Base-by-base conservation (phyloP, 2,113 vertebrate genomes). In the Paedocypris sp. region DNA sequence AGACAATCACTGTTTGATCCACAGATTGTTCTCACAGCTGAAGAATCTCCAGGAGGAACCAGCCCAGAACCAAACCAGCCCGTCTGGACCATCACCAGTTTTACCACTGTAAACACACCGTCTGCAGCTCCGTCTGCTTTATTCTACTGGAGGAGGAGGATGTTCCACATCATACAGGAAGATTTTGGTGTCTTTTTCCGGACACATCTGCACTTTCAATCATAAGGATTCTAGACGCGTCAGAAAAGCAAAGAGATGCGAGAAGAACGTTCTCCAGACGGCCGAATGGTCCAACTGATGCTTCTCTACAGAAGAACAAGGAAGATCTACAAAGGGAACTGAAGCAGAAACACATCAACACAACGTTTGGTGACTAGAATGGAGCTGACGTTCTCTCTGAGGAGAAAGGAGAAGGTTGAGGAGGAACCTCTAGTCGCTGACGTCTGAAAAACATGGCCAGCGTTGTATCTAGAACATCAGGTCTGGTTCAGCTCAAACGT, bases 401-500 rank as follows among this genome's bases (percentile, higher is more conserved):
- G 26, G 43, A 58, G 39, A 4, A 32, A 58, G 19, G 16, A 58
- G 3, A 58, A 43, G 15, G 54, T 32, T 3, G 16, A 16, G 1
- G n/a, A 43, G 32, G 39, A 58, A 22, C 23, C 38, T 43, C 39
- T 43, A 12, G 54, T 43, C 3, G 9, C 39, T 43, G 54, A 58
- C 20, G 18, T 43, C 13, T 15, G 28, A 18, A 48, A 18, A 16
- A 6, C n/a, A 60, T 67, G 48, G 48, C 57, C 64, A 26, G 57
- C 39, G 12, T 32, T 67, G 11, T 53, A 57, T 32, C 12, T 57
- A 38, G 15, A 57, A 31, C 8, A 42, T 26, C 36, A 42, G 23
- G 53, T n/a, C n/a, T n/a, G n/a, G n/a, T n/a, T n/a, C n/a, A n/a
- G n/a, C n/a, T n/a, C n/a, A n/a, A n/a, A n/a, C n/a, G n/a, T n/a